Conservation (phyloP, 2,888 invertebrate species). For the Liodrosophila aerea region DNA sequence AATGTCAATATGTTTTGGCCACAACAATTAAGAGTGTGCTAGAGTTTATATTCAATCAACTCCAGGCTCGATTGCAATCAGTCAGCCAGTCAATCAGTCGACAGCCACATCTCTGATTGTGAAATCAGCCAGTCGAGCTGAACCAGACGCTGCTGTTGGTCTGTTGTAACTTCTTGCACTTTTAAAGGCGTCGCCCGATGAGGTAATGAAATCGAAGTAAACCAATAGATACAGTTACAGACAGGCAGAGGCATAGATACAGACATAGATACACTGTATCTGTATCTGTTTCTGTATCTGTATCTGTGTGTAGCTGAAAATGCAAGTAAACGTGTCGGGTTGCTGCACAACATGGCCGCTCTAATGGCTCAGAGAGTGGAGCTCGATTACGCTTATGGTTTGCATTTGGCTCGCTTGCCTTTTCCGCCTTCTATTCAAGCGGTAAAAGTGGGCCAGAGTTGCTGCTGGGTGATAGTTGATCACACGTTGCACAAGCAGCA, state of each 20-base stretch:
- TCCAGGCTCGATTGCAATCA: too few species aligned
- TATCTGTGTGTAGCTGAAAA: slow-evolving; percentile 38
- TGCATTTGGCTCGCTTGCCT: slow-evolving; percentile 49
- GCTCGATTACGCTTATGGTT: slow-evolving; percentile 55
- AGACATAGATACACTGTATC: too few species aligned
- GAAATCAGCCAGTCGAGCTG: slow-evolving; percentile 51
- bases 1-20: slow-evolving; percentile 54
- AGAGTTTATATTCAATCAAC: too few species aligned
- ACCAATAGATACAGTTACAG: slow-evolving; percentile 42
- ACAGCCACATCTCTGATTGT: slow-evolving; percentile 29
- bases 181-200: slow-evolving; percentile 68
- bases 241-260: slow-evolving; percentile 10
- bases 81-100: too few species aligned
- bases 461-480: slow-evolving; percentile 65
- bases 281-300: not conserved
- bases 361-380: slow-evolving; percentile 16
- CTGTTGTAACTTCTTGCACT: slow-evolving; percentile 68
- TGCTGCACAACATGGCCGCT: slow-evolving; percentile 37
- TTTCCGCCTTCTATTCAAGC: slow-evolving; percentile 37
- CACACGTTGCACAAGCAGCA: slow-evolving; percentile 67
- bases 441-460: slow-evolving; percentile 66
- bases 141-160: slow-evolving; percentile 33
- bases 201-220: slow-evolving; percentile 70
- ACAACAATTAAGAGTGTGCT: too few species aligned
- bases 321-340: slow-evolving; percentile 67